Evolutionary conservation across 2,888 invertebrate genomes (phyloP).

Genomic region (Thymelicus acteon): DNA sequence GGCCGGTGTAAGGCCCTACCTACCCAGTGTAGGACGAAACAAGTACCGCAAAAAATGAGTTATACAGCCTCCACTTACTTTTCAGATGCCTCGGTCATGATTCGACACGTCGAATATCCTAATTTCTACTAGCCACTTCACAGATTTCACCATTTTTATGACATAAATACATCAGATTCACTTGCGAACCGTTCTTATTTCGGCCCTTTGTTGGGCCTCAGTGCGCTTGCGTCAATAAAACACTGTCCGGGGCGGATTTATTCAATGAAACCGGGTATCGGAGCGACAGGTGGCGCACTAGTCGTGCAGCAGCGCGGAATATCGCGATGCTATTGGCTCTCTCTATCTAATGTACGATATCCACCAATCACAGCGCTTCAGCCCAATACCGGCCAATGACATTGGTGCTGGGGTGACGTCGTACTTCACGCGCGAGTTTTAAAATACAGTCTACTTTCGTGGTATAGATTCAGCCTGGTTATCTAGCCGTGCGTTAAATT

Average conservation of each 20-base stretch:
- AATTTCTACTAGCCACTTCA: conserved; percentile 92
- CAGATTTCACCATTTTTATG: conserved; percentile 93
- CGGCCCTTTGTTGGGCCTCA: conserved; percentile 84
- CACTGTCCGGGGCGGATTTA: conserved; percentile 74
- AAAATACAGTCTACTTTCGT: conserved; percentile 44
- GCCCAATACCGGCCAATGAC: conserved; percentile 58
- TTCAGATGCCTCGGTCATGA: conserved; percentile 96
- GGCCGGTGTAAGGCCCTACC: conserved; percentile 81
- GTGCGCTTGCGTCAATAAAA: conserved; percentile 80
- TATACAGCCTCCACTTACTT: conserved; percentile 87
- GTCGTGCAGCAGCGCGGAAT: conserved; percentile 62
- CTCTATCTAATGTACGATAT: conserved; percentile 46
- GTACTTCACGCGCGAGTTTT: conserved; percentile 60
- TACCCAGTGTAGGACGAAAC: conserved; percentile 71
- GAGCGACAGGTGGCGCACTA: conserved; percentile 79
- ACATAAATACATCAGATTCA: conserved; percentile 89
- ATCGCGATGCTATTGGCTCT: conserved; percentile 58
- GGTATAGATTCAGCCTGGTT: conserved; percentile 4
- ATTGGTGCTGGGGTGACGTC: conserved; percentile 46
- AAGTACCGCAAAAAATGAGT: conserved; percentile 64
- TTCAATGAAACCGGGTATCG: conserved; percentile 77
- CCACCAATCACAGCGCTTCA: conserved; percentile 60
- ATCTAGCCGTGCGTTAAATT: conserved; percentile 1
- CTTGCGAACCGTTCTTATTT: conserved; percentile 79
- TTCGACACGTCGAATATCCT: conserved; percentile 93